Evolutionary conservation across 2,888 invertebrate genomes (phyloP).

Genomic region (Polyommatus icarus): DNA sequence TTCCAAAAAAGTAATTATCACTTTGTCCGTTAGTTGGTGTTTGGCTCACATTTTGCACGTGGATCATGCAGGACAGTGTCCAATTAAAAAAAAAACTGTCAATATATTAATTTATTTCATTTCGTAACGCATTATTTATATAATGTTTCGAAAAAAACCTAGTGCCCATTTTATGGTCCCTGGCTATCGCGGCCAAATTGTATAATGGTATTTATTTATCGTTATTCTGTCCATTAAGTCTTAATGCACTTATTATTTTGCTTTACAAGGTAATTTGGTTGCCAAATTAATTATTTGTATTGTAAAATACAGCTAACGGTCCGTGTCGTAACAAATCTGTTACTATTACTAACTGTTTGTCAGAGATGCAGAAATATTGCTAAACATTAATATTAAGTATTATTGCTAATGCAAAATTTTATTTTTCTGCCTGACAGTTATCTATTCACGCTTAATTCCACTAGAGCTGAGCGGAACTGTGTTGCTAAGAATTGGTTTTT

Average conservation of each 20-base stretch:
- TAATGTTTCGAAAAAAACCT: background rate
- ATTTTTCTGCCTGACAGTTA: too few relatives aligned
- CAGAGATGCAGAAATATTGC: too few relatives aligned
- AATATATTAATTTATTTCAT: background rate
- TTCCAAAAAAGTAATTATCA: too few relatives aligned
- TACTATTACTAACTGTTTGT: background rate
- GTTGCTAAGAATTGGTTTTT: too few relatives aligned
- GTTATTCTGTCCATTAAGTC: background rate
- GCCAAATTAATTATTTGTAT: background rate
- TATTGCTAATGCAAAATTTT: too few relatives aligned
- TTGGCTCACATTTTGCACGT: too few relatives aligned
- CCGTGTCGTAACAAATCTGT: background rate
- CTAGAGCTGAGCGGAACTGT: too few relatives aligned
- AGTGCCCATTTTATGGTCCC: background rate
- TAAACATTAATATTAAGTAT: too few relatives aligned
- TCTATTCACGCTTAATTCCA: too few relatives aligned
- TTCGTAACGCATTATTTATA: background rate
- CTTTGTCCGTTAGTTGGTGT: too few relatives aligned
- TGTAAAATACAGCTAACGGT: background rate
- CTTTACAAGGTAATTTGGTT: background rate
- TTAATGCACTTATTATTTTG: background rate
- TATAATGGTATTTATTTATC: background rate
- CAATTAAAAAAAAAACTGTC: background rate
- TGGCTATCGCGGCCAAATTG: conserved; percentile 4
- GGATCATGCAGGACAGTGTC: background rate